Conservation (phyloP, 2,888 invertebrate species). For the Zaprionus lineosus region DNA sequence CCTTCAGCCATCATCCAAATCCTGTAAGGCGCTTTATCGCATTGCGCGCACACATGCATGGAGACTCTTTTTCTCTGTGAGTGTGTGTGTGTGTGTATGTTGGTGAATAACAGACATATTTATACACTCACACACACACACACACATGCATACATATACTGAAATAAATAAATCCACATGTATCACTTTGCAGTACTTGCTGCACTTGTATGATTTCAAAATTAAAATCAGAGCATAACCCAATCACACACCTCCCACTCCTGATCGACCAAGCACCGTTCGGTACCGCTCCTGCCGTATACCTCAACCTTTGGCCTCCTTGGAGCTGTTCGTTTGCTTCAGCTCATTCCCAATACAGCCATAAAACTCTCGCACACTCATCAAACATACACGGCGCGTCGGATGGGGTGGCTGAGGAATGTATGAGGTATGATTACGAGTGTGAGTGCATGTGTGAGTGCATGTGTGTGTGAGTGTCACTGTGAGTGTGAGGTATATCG, state of each 20-base stretch:
- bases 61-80: no score
- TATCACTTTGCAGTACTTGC: conserved; percentile 61
- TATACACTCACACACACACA: conserved; percentile 13
- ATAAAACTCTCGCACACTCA: conserved; percentile 75
- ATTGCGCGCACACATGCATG: conserved; percentile 44
- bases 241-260: conserved; percentile 56
- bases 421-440: neutral
- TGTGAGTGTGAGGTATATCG: conserved; percentile 2
- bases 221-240: conserved; percentile 76
- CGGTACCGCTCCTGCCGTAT: neutral
- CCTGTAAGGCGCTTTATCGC: conserved; percentile 75
- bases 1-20: conserved; percentile 72
- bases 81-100: no score
- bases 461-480: conserved; percentile 7
- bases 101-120: conserved; percentile 12
- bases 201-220: conserved; percentile 73
- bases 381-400: conserved; percentile 61
- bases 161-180: conserved; percentile 71
- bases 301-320: conserved; percentile 13
- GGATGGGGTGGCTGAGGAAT: conserved; percentile 25
- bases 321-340: conserved; percentile 37
- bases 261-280: neutral
- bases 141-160: conserved; percentile 22
- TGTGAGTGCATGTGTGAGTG: neutral
- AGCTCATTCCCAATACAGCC: conserved; percentile 73